phyloP scores from a whole-genome alignment of 2,888 invertebrate genomes.

The Abrostola tripartita region DNA sequence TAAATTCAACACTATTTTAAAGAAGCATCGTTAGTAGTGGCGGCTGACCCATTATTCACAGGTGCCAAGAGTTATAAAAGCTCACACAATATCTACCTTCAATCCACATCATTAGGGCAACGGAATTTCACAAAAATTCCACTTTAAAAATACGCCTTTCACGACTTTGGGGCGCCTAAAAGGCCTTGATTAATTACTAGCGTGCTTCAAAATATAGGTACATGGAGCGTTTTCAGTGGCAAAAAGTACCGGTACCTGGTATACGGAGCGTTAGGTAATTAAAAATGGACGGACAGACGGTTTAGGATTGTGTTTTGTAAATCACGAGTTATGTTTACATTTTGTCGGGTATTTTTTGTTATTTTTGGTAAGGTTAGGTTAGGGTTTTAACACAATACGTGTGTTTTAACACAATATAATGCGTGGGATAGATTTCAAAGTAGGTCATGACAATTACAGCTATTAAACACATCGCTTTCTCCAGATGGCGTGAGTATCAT shows the following conservation, averaged over 20 bases:
- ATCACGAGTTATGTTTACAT: conserved; percentile 26
- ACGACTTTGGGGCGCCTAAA: conserved; percentile 31
- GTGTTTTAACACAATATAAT: too few relatives aligned
- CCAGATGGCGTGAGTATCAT: too few relatives aligned
- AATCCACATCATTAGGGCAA: conserved; percentile 24
- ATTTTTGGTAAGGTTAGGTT: background rate
- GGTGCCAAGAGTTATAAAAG: background rate
- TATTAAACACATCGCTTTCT: too few relatives aligned
- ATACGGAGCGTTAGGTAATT: conserved; percentile 39
- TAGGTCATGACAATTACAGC: background rate
- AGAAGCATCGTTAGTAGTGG: background rate
- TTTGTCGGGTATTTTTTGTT: conserved; percentile 3
- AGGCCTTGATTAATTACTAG: conserved; percentile 45
- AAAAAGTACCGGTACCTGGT: conserved; percentile 29
- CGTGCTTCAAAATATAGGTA: conserved; percentile 25
- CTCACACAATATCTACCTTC: conserved; percentile 9
- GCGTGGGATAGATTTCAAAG: background rate
- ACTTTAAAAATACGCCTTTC: conserved; percentile 42
- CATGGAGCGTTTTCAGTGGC: conserved; percentile 22
- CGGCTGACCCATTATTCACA: conserved; percentile 4
- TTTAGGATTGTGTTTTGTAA: conserved; percentile 32
- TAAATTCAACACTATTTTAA: too few relatives aligned
- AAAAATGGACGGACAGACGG: conserved; percentile 29
- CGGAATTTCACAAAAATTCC: conserved; percentile 12
- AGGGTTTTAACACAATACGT: too few relatives aligned